phyloP scores from a whole-genome alignment of 2,797 vertebrate species.

The Limnodromus scolopaceus region DNA sequence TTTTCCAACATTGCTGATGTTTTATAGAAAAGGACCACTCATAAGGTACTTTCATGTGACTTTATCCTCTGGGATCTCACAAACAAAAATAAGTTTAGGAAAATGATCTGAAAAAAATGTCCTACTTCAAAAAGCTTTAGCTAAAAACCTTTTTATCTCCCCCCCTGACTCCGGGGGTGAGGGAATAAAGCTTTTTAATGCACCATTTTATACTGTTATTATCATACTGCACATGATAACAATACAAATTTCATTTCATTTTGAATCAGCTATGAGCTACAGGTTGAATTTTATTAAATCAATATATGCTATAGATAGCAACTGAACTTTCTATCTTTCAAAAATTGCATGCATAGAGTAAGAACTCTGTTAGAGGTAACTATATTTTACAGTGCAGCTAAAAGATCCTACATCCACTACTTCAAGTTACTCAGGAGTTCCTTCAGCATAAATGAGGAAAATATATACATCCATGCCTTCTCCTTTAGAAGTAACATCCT shows the following conservation, averaged over 20 bases:
- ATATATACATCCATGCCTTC: not conserved
- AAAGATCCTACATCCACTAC: not conserved
- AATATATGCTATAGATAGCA: not conserved
- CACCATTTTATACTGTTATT: not conserved
- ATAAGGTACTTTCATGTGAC: not conserved
- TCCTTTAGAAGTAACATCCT: not conserved
- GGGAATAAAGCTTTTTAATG: not conserved
- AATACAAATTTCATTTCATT: not conserved
- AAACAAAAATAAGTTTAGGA: not conserved
- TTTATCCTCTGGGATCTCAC: not conserved
- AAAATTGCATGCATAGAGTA: not conserved
- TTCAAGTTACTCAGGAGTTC: not conserved
- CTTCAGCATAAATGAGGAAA: not conserved
- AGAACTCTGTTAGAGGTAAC: not conserved
- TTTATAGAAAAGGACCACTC: not conserved
- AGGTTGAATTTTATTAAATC: not conserved
- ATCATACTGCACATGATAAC: not conserved
- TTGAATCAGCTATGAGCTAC: not conserved
- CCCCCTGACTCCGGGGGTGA: not conserved
- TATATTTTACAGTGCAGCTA: not conserved
- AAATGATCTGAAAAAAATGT: not conserved
- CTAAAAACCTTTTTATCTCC: not conserved
- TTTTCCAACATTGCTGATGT: not conserved
- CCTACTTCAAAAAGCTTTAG: not conserved
- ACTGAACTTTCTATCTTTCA: not conserved